Evolutionary conservation across 2,113 vertebrate species (phyloP), one percentile per base, ranked within the genome.

Genomic region (Leuciscus idus): DNA sequence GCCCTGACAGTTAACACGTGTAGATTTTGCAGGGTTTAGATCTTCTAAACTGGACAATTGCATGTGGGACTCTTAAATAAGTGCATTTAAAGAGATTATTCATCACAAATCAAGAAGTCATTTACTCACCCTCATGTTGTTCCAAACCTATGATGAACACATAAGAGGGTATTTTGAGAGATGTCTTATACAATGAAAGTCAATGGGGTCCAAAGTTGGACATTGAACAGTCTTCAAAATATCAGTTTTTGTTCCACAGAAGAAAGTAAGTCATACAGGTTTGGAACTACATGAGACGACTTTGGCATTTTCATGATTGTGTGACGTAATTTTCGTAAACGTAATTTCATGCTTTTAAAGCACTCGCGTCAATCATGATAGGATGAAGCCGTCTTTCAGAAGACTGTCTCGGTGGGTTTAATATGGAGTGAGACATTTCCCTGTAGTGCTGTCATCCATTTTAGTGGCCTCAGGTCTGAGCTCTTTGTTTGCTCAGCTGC

Each of bases 401-500:
- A 81, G 23, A 28, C 23, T 3, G 12, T 80, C 77, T 80, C 6
- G 3, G 28, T 73, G 50, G 66, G 28, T 83, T 83, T 84, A 73
- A 84, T 84, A 11, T 84, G 23, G 5, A 72, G 64, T n/a, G 81
- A 83, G 82, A 59, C 82, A 84, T 84, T 84, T 84, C 82, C 82
- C 82, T 26, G 30, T 84, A 74, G 82, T 84, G 66, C 82, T 73
- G 82, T 84, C 82, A 84, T 84, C 68, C 82, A 74, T 84, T 73
- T 84, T 84, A 84, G 82, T 36, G 36, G 68, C 68, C 82, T 68
- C 81, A 12, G 81, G 30, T 73, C 68, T 73, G 66, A 84, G 82
- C 82, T 84, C 68, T 84, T 84, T 84, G 82, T 84, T 84, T 84
- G 50, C 52, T 84, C 82, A 43, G 82, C 82, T 84, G 82, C 30